A percentile compares a stretch with the other conserved stretches of the same genome.
Evolutionary conservation across 2,113 vertebrate species (phyloP).

Genomic region (Eublepharis macularius): DNA sequence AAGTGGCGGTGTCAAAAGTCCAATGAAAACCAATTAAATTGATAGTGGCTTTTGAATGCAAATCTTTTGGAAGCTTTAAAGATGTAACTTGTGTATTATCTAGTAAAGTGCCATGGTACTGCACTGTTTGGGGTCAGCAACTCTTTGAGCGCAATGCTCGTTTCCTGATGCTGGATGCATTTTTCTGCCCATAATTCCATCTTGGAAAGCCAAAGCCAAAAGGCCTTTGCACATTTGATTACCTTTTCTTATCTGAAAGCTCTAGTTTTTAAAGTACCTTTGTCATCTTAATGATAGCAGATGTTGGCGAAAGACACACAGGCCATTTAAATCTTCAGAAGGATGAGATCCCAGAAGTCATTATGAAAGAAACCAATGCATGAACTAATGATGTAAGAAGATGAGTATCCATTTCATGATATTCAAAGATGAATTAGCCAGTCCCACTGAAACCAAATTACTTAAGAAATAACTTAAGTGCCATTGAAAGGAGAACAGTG

Average conservation of each 20-base stretch:
- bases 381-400: too few species aligned
- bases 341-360: too few species aligned
- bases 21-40: slow-evolving; percentile 34
- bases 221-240: not conserved
- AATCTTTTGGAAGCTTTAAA: slow-evolving; percentile 36
- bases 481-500: too few species aligned
- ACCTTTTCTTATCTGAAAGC: not conserved
- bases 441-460: too few species aligned
- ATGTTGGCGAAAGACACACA: not conserved
- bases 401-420: too few species aligned
- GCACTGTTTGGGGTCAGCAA: not conserved
- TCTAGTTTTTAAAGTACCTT: slow-evolving; percentile 11
- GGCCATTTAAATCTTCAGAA: not conserved
- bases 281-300: not conserved
- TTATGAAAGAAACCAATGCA: too few species aligned
- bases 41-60: slow-evolving; percentile 23
- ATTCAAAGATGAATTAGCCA: too few species aligned
- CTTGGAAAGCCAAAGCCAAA: slow-evolving; percentile 18
- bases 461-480: too few species aligned
- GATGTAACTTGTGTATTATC: slow-evolving; percentile 14
- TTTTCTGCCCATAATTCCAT: slow-evolving; percentile 11
- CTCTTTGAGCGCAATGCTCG: not conserved
- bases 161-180: slow-evolving; percentile 13
- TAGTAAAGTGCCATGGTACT: slow-evolving; percentile 4
- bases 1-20: slow-evolving; percentile 22